Evolutionary conservation across 1,140 invertebrate genomes (phyloP).

Genomic region (Colletes latitarsis): DNA sequence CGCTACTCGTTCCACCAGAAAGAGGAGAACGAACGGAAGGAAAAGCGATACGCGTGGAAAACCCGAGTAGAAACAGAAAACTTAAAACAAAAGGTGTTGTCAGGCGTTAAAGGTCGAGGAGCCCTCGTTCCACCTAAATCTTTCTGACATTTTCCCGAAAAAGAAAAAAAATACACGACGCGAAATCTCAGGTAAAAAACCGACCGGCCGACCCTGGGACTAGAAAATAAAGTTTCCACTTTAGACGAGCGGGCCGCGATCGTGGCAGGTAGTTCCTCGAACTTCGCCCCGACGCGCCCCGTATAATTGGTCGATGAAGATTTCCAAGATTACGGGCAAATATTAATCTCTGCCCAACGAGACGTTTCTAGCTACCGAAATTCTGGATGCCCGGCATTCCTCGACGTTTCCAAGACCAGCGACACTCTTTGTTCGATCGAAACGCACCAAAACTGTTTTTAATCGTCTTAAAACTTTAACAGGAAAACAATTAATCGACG

Average conservation of each 20-base stretch:
- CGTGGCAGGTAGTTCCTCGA: slow-evolving; percentile 50
- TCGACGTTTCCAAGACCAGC: not conserved
- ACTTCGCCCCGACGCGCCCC: slow-evolving; percentile 49
- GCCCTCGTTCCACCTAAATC: slow-evolving; percentile 68
- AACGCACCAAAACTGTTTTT: not conserved
- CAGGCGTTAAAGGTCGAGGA: slow-evolving; percentile 65
- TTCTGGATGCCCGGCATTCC: slow-evolving; percentile 6
- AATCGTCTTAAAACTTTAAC: no score
- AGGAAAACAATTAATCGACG: no score
- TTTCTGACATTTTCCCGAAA: slow-evolving; percentile 64
- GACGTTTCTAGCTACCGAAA: slow-evolving; percentile 51
- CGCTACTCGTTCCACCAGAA: not conserved
- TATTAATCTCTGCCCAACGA: slow-evolving; percentile 53
- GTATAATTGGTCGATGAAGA: slow-evolving; percentile 65
- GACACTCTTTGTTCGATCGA: not conserved
- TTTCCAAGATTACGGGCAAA: slow-evolving; percentile 50
- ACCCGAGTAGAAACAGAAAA: slow-evolving; percentile 12
- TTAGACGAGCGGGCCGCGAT: slow-evolving; percentile 51
- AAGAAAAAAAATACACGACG: slow-evolving; percentile 56
- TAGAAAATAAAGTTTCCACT: slow-evolving; percentile 73
- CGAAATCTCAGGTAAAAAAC: slow-evolving; percentile 61
- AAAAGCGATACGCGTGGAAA: slow-evolving; percentile 66
- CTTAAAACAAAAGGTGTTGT: slow-evolving; percentile 43
- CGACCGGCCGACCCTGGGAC: slow-evolving; percentile 22
- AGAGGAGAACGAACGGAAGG: slow-evolving; percentile 38